These are phyloP conservation scores for Centropyge bicolor DNA, from an alignment of 2,797 vertebrate species.

Conservation along the genomic window DNA sequence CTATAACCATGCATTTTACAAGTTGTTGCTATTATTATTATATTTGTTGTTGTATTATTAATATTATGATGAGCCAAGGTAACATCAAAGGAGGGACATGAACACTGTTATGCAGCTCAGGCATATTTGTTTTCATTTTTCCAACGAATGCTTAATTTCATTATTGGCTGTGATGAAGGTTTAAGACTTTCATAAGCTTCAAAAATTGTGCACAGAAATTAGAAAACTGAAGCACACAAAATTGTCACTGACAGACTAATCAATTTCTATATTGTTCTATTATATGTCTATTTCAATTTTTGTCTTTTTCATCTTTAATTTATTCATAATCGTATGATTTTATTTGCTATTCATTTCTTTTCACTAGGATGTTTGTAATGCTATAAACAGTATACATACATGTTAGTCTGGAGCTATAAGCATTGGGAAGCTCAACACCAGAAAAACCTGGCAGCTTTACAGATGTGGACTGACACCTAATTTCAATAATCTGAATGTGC, in stretches of 20 bases:
- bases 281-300: background rate
- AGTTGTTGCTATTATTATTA: too few species aligned
- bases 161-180: background rate
- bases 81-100: too few species aligned
- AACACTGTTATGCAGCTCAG: background rate
- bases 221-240: too few species aligned
- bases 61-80: too few species aligned
- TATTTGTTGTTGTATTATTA: too few species aligned
- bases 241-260: too few species aligned
- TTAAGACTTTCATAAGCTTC: background rate
- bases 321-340: background rate
- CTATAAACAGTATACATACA: background rate
- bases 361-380: background rate
- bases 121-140: background rate
- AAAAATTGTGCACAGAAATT: background rate
- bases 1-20: too few species aligned
- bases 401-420: conserved; percentile 10
- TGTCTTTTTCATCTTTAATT: background rate
- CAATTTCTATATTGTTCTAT: background rate
- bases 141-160: background rate
- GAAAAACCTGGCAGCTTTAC: conserved; percentile 15
- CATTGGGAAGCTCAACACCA: background rate
- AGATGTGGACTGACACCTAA: conserved; percentile 22
- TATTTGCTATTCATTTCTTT: background rate
- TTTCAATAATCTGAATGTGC: conserved; percentile 26